Evolutionary conservation across 2,797 vertebrate species (phyloP).

Genomic region (Gallirallus australis): DNA sequence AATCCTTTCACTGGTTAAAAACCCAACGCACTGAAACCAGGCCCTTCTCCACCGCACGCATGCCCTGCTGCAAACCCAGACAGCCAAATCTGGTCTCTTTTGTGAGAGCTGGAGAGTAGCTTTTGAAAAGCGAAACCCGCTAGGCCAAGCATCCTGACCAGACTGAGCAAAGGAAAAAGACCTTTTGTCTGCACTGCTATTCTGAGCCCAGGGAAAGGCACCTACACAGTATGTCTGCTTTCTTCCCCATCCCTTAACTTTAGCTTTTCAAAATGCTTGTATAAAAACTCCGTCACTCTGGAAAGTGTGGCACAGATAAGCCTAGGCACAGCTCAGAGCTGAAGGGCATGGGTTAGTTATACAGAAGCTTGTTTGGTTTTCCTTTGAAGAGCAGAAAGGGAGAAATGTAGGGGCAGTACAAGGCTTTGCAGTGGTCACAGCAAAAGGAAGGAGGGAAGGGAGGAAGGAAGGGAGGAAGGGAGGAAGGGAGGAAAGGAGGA

Average conservation of each 20-base stretch:
- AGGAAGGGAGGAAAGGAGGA: background rate
- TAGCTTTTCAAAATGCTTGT: background rate
- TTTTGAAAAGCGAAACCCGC: background rate
- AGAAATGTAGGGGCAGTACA: accelerated
- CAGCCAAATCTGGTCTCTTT: background rate
- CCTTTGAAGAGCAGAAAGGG: background rate
- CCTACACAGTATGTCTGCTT: background rate
- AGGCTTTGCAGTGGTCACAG: background rate
- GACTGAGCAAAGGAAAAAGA: background rate
- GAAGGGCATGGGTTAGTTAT: background rate
- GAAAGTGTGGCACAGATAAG: background rate
- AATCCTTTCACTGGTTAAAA: background rate
- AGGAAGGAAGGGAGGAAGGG: background rate
- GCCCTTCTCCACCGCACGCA: background rate
- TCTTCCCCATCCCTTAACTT: background rate
- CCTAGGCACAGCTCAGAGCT: background rate
- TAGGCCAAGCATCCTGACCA: background rate
- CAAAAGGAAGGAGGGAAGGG: background rate
- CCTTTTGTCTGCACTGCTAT: background rate
- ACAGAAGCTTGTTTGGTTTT: background rate
- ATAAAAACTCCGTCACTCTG: background rate
- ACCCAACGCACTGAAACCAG: background rate
- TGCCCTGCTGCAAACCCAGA: background rate
- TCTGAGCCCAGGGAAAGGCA: background rate
- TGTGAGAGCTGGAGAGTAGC: background rate